Base-by-base conservation (phyloP, 2,113 vertebrate species). In the Tinamus guttatus region DNA sequence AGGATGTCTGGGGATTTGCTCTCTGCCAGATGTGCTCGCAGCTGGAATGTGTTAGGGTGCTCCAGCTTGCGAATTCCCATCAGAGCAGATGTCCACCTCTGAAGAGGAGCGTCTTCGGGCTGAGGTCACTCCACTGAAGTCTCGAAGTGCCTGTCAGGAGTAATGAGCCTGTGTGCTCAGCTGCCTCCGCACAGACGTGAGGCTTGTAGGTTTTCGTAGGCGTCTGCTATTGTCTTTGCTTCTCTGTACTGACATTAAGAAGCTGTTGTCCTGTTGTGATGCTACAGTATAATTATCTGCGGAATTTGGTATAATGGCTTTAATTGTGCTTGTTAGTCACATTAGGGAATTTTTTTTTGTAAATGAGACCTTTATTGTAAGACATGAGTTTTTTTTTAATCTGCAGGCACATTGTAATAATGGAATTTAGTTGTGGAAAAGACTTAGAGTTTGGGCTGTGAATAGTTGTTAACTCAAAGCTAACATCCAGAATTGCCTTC, bases 131-230 rank as follows among this genome's bases (percentile, higher is more conserved):
- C 20, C 38, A 7, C 45, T 40, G 63, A 89, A 40, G 25, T 60
- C 45, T 24, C n/a, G 32, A 60, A 75, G 54, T 49, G 73, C 5
- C 25, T 65, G 70, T 22, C 34, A 77, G 40, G 83, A 56, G 20
- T 20, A 67, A 27, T 0, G 18, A 75, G 34, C 40, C 58, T 6
- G 1, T 58, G 11, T 0, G 0, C 43, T 62, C 36, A 43, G 28
- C 62, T 89, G 58, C 43, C 34, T 27, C 3, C 0, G 0, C 68
- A 67, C 34, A 81, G 58, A n/a, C 22, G 25, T 1, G 11, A 81
- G 20, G 6, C 85, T 75, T 74, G 40, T 54, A 62, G 40, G 25
- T 11, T 62, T 81, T 89, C 62, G 47, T 62, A 71, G 58, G 51
- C 2, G 0, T 91, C 52, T 81, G 0, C 70, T 75, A 7, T 3